phyloP scores from a whole-genome alignment of 2,797 vertebrate genomes.

The Acipenser oxyrinchus region DNA sequence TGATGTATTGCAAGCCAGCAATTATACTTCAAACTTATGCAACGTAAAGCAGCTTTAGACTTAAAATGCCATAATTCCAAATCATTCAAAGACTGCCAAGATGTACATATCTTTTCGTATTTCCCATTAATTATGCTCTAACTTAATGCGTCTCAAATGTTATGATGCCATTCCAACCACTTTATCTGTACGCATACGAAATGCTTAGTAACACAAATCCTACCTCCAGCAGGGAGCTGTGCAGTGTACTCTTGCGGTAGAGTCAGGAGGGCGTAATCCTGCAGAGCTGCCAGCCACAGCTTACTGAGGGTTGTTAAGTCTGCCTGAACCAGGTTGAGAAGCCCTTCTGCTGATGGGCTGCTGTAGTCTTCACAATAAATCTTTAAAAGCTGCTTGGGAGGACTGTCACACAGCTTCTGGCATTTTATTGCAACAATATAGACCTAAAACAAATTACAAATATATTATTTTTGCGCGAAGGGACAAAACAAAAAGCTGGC shows the following conservation, averaged over 20 bases:
- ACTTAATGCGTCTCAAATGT: not conserved
- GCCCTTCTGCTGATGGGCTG: conserved; percentile 44
- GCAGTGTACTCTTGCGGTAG: conserved; percentile 65
- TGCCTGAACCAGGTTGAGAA: conserved; percentile 71
- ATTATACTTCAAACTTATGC: too few relatives aligned
- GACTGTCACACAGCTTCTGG: conserved; percentile 42
- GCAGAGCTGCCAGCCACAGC: conserved; percentile 83
- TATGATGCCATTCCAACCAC: not conserved
- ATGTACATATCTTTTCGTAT: too few relatives aligned
- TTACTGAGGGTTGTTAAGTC: conserved; percentile 74
- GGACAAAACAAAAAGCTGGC: too few relatives aligned
- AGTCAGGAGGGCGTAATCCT: conserved; percentile 78
- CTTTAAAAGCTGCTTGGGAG: conserved; percentile 29
- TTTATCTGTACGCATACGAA: not conserved
- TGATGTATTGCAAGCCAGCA: too few relatives aligned
- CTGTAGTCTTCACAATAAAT: conserved; percentile 18
- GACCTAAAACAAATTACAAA: conserved; percentile 55
- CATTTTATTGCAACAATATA: conserved; percentile 77
- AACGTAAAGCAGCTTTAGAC: too few relatives aligned
- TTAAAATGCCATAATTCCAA: too few relatives aligned
- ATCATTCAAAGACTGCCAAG: too few relatives aligned
- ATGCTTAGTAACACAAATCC: conserved; percentile 11
- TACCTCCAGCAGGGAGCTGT: conserved; percentile 73
- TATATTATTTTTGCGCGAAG: too few relatives aligned
- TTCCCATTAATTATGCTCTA: conserved; percentile 11